phyloP scores from a whole-genome alignment of 2,797 vertebrate species.

The Microcaecilia unicolor region DNA sequence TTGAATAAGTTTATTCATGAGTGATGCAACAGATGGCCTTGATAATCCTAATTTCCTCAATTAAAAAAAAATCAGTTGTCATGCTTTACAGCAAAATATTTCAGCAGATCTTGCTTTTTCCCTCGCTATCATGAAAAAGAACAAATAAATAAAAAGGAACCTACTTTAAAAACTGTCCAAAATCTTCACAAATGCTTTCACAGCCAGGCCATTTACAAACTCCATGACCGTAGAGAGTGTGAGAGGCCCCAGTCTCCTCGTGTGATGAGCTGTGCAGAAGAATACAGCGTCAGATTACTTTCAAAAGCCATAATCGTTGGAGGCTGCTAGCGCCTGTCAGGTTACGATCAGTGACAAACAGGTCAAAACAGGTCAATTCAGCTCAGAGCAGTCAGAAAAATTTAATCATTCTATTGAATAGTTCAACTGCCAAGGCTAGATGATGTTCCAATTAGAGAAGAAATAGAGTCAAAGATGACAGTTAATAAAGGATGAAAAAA shows the following conservation, averaged over 20 bases:
- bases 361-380: conserved; percentile 69
- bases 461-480: conserved; percentile 61
- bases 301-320: conserved; percentile 57
- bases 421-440: conserved; percentile 63
- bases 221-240: conserved; percentile 94
- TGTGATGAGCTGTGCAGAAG: conserved; percentile 80
- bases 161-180: conserved; percentile 99
- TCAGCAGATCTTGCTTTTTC: neutral
- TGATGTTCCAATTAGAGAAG: conserved; percentile 67
- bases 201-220: conserved; percentile 99
- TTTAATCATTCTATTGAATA: conserved; percentile 66
- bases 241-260: conserved; percentile 87
- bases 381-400: conserved; percentile 68
- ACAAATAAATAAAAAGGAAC: conserved; percentile 34
- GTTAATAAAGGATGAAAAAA: conserved; percentile 68
- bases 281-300: conserved; percentile 57
- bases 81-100: conserved; percentile 11
- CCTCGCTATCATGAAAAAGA: conserved; percentile 2
- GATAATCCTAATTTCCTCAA: conserved; percentile 24
- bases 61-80: conserved; percentile 4
- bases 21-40: conserved; percentile 14
- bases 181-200: conserved; percentile 97
- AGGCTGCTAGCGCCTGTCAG: conserved; percentile 64
- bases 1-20: conserved; percentile 22
- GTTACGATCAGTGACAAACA: conserved; percentile 68